Evolutionary conservation across 2,113 vertebrate genomes (phyloP).

Genomic region (Tursiops truncatus): DNA sequence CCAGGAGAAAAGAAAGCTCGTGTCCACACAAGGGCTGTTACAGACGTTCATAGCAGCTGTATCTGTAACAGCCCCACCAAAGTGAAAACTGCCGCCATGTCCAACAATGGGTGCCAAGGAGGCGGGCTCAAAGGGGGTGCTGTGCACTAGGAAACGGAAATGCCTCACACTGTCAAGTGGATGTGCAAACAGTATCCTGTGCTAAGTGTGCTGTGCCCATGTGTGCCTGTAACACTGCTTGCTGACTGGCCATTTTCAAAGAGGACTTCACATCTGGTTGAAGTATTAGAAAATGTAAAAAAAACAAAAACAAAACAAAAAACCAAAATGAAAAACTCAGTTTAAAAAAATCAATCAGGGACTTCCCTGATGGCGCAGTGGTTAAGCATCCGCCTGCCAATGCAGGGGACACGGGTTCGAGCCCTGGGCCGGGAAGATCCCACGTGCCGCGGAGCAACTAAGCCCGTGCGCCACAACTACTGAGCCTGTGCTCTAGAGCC

Average conservation of each 20-base stretch:
- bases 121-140: background rate
- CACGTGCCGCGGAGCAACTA: too few relatives aligned
- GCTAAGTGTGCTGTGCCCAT: background rate
- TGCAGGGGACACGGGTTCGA: too few relatives aligned
- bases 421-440: too few relatives aligned
- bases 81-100: background rate
- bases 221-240: background rate
- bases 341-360: background rate
- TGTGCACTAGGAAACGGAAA: background rate
- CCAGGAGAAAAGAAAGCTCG: background rate
- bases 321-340: background rate
- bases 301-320: too few relatives aligned
- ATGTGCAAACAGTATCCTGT: too few relatives aligned
- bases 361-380: too few relatives aligned
- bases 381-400: too few relatives aligned
- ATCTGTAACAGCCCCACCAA: background rate
- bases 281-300: background rate
- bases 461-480: too few relatives aligned
- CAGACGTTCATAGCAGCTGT: background rate
- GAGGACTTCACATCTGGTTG: background rate
- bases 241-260: background rate
- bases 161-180: background rate
- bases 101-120: background rate
- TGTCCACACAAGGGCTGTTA: background rate
- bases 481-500: too few relatives aligned